Conservation (phyloP, 2,888 invertebrate species). For the Cosmorhoe ocellata region DNA sequence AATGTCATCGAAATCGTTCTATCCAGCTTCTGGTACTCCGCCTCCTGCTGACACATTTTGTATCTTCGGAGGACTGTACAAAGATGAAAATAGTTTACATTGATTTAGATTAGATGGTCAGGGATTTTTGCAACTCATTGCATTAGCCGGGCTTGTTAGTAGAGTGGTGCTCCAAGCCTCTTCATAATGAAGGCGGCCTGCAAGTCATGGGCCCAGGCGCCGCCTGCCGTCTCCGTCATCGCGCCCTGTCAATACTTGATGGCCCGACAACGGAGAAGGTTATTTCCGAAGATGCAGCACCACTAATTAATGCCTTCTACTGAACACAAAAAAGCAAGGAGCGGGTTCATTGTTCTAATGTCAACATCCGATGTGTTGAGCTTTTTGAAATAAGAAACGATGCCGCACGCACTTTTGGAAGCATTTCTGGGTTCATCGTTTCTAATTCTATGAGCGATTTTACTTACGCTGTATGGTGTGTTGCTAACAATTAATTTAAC, state of each 20-base stretch:
- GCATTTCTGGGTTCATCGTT: constrained; percentile 17
- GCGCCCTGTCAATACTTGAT: constrained; percentile 73
- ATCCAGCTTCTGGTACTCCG: constrained; percentile 64
- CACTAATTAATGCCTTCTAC: constrained; percentile 77
- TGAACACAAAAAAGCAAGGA: constrained; percentile 63
- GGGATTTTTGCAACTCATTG: constrained; percentile 78
- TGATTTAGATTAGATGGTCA: constrained; percentile 40
- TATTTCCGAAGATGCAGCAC: constrained; percentile 74
- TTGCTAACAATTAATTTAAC: constrained; percentile 68
- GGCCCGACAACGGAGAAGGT: constrained; percentile 73
- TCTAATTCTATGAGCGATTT: constrained; percentile 13
- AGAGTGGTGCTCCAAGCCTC: constrained; percentile 46
- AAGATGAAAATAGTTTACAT: constrained; percentile 43
- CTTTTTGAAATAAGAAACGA: constrained; percentile 41
- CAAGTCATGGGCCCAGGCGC: constrained; percentile 76
- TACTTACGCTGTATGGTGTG: constrained; percentile 36
- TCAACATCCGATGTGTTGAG: constrained; percentile 51
- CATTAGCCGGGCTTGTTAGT: constrained; percentile 81
- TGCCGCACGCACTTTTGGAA: constrained; percentile 34
- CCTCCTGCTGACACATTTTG: constrained; percentile 38
- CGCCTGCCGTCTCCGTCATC: constrained; percentile 70
- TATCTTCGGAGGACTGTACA: constrained; percentile 38
- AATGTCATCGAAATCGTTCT: constrained; percentile 72
- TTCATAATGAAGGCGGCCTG: constrained; percentile 73
- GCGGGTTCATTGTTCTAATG: constrained; percentile 71